Percentiles rank a stretch among this genome's conserved stretches.
Evolutionary conservation across 2,113 vertebrate species (phyloP).

Genomic region (Silurus meridionalis): DNA sequence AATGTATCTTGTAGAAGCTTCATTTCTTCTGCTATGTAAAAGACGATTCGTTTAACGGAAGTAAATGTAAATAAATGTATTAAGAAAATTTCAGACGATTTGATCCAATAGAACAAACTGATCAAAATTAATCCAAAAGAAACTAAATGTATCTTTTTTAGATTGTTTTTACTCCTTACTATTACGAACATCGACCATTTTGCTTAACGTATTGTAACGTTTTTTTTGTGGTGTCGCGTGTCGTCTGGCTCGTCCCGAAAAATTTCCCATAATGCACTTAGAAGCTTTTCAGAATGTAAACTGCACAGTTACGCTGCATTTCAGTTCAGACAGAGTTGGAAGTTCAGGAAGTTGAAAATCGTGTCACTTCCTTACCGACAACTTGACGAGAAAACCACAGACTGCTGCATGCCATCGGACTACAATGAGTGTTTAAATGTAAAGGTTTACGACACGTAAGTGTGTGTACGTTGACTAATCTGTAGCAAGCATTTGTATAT

Average conservation of each 20-base stretch:
- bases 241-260: not conserved
- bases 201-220: no score
- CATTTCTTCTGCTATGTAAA: no score
- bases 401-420: not conserved
- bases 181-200: no score
- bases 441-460: not conserved
- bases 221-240: not conserved
- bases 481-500: not conserved
- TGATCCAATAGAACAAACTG: no score
- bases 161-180: no score
- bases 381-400: not conserved
- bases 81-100: no score
- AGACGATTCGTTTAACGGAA: no score
- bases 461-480: not conserved
- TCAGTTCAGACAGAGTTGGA: not conserved
- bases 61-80: no score
- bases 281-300: not conserved
- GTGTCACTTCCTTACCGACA: not conserved
- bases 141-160: no score
- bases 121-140: no score
- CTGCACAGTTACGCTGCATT: not conserved
- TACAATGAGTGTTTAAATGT: not conserved
- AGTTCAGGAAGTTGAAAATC: not conserved
- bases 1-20: no score
- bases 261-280: not conserved